phyloP scores from a whole-genome alignment of 2,797 vertebrate genomes.

The Tenualosa ilisha region DNA sequence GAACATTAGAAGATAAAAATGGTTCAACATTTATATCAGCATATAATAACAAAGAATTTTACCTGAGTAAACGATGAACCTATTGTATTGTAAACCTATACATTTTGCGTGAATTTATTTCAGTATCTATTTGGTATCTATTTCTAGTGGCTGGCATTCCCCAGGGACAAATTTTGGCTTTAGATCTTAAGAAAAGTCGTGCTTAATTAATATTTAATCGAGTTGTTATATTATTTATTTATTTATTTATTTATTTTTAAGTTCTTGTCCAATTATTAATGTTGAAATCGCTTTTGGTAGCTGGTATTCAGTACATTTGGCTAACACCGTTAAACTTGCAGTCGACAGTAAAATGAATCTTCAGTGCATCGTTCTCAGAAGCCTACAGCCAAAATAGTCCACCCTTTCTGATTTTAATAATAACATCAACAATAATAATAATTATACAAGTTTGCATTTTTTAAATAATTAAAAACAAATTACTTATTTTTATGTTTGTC shows the following conservation, averaged over 20 bases:
- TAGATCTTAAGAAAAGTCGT: slow-evolving; percentile 57
- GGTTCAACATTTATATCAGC: background rate
- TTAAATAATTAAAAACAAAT: background rate
- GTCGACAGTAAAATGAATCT: background rate
- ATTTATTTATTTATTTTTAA: slow-evolving; percentile 46
- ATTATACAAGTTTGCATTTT: background rate
- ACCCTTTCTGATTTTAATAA: too few relatives aligned
- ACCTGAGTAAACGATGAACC: background rate
- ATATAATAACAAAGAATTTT: background rate
- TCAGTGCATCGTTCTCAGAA: background rate
- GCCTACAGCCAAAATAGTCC: background rate
- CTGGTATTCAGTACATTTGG: background rate
- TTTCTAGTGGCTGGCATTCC: slow-evolving; percentile 39
- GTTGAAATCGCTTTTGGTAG: background rate
- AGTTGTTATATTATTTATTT: slow-evolving; percentile 24
- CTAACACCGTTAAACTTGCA: background rate
- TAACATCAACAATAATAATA: background rate
- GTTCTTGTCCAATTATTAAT: slow-evolving; percentile 66
- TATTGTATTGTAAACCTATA: background rate
- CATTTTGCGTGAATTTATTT: background rate
- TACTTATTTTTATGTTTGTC: background rate
- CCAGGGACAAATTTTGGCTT: slow-evolving; percentile 47
- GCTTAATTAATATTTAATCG: slow-evolving; percentile 75
- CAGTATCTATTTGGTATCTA: background rate
- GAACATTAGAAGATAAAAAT: background rate